Evolutionary conservation across 1,140 invertebrate species (phyloP), one percentile per base, ranked within the genome.

Genomic region (Colletes gigas): DNA sequence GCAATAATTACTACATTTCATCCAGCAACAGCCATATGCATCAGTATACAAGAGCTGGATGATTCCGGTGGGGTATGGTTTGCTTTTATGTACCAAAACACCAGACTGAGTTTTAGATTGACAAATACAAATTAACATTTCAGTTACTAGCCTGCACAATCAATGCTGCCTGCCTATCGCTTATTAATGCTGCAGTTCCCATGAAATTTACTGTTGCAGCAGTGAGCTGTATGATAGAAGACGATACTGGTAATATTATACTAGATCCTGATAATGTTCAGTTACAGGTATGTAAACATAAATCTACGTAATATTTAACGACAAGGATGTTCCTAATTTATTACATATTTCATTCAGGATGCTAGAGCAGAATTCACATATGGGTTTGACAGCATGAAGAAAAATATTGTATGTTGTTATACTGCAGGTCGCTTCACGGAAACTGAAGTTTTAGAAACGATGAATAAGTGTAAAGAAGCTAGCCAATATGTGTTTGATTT

Each of bases 21-120:
- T 94, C 98, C 98, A 7, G 94, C 97, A 52, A 95, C 97, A 9
- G 94, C 95, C 30, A 95, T 98, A 81, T 95, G 95, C 12, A 93
- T 98, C 19, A 96, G 96, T 83, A 88, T 98, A 76, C 98, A 98
- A 93, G 98, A 98, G 94, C 93, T 98, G 85, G 96, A 98, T 93
- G 95, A 98, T 93, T 95, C 94, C 90, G 97, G 97, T 81, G 97
- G 97, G 79, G 97, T 98, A 94, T 94, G 94, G 74, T 30, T 55
- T 69, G 2, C 52, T 59, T 75, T 68, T 21, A 15, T 39, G 66
- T 66, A 63, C 39, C 14, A 39, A 55, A 78, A 4, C 39, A 1
- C 10, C 52, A 66, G 47, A 54, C 59, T 66, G 10, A 44, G 14
- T 21, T 55, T 39, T 52, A 50, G 10, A 39, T 7, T 39, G 59